Evolutionary conservation across 2,797 vertebrate species (phyloP).

Genomic region (Helostoma temminkii): DNA sequence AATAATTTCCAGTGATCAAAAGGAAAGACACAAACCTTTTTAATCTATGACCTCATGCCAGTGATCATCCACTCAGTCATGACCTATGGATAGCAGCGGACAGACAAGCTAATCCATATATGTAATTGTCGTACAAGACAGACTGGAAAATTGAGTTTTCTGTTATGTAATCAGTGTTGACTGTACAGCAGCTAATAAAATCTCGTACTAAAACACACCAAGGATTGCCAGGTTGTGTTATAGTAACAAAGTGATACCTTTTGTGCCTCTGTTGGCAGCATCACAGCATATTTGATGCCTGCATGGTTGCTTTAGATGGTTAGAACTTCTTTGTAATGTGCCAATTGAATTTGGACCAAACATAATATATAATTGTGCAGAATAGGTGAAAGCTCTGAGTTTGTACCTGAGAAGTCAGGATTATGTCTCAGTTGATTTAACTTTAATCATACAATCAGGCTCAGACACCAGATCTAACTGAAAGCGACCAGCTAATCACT

Average conservation of each 20-base stretch:
- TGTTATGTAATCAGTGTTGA: constrained; percentile 51
- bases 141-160: constrained; percentile 26
- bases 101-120: constrained; percentile 48
- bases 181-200: constrained; percentile 24
- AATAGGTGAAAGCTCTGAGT: not conserved
- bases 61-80: constrained; percentile 29
- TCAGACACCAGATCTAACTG: not conserved
- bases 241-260: not conserved
- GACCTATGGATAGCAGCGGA: constrained; percentile 35
- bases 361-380: not conserved
- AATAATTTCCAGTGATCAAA: constrained; percentile 17
- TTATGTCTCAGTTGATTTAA: constrained; percentile 18
- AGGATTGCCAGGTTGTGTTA: too few relatives aligned
- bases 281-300: not conserved
- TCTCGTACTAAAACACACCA: too few relatives aligned
- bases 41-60: constrained; percentile 42
- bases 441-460: constrained; percentile 23
- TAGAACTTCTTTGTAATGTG: not conserved
- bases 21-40: constrained; percentile 29
- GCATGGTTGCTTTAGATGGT: not conserved
- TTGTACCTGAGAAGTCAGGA: not conserved
- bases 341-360: not conserved
- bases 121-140: constrained; percentile 27
- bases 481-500: constrained; percentile 4
- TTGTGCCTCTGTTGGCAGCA: not conserved